A percentile compares a stretch with the other conserved stretches of the same genome.
These are phyloP conservation scores for Athrips mouffetella DNA, from an alignment of 2,888 invertebrate genomes.

Conservation along the genomic window DNA sequence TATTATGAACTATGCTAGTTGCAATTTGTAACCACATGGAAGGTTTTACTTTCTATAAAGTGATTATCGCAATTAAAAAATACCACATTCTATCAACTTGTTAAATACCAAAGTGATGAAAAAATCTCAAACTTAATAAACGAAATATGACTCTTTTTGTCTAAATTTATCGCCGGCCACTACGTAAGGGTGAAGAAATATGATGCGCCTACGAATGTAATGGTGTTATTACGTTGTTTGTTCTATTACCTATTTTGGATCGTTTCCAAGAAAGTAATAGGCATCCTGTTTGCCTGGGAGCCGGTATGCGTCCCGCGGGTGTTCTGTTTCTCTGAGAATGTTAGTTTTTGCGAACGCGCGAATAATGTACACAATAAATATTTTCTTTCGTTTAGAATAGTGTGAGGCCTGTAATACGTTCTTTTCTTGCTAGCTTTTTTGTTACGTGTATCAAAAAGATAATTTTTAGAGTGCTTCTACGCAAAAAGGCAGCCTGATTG, in stretches of 20 bases:
- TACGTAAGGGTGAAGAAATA: conserved; percentile 11
- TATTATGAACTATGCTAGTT: too few relatives aligned
- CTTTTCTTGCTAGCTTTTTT: neutral
- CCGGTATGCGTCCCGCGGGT: conserved; percentile 7
- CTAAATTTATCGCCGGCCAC: conserved; percentile 9
- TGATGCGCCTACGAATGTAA: conserved; percentile 14
- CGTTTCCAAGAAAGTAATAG: conserved; percentile 42
- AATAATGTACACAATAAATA: conserved; percentile 3
- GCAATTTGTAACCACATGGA: too few relatives aligned
- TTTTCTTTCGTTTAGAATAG: neutral
- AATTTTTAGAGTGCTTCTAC: too few relatives aligned
- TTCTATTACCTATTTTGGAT: conserved; percentile 41
- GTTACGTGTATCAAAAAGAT: too few relatives aligned
- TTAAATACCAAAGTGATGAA: too few relatives aligned
- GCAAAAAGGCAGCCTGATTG: too few relatives aligned
- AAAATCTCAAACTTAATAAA: too few relatives aligned
- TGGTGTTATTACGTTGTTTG: conserved; percentile 29
- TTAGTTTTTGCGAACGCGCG: neutral
- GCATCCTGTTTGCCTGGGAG: conserved; percentile 41
- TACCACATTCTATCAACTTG: too few relatives aligned
- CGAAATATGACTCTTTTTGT: too few relatives aligned
- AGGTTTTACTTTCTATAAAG: too few relatives aligned
- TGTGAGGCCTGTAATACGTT: too few relatives aligned
- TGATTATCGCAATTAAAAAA: too few relatives aligned
- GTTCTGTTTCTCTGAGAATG: conserved; percentile 2